phyloP scores from a whole-genome alignment of 2,888 invertebrate genomes.

The Alviniconcha strummeri region DNA sequence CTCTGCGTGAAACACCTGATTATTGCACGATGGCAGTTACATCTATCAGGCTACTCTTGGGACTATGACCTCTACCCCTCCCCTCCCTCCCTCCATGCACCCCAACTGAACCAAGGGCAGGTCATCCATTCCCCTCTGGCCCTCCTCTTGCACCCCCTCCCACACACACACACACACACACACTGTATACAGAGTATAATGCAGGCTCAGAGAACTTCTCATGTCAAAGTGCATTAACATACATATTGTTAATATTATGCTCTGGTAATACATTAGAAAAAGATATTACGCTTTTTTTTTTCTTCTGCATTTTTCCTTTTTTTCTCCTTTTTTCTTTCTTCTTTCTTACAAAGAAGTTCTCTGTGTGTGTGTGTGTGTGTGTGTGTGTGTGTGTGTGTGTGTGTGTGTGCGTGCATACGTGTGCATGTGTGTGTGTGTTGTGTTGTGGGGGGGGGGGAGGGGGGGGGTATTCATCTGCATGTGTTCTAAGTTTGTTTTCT shows the following conservation, averaged over 20 bases:
- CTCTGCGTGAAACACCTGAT: no score
- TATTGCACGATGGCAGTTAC: no score
- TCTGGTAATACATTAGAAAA: background rate
- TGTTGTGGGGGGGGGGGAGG: no score
- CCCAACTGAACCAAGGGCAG: background rate
- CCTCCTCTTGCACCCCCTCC: background rate
- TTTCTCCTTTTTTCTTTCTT: background rate
- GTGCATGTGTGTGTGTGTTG: background rate
- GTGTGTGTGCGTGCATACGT: background rate
- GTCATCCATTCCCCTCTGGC: background rate
- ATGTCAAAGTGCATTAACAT: background rate
- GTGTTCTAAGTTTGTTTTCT: no score
- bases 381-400: conserved; percentile 1
- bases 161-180: background rate
- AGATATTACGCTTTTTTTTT: no score
- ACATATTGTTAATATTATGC: background rate
- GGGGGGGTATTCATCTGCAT: no score
- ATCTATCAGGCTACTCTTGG: no score
- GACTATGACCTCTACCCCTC: no score
- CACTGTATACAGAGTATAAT: background rate
- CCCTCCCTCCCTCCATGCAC: no score
- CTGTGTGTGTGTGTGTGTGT: conserved; percentile 3
- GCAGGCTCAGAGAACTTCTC: background rate
- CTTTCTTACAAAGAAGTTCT: background rate
- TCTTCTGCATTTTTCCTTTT: no score